Conservation (phyloP, 2,797 vertebrate genomes). For the Mionectes olivaceus region DNA sequence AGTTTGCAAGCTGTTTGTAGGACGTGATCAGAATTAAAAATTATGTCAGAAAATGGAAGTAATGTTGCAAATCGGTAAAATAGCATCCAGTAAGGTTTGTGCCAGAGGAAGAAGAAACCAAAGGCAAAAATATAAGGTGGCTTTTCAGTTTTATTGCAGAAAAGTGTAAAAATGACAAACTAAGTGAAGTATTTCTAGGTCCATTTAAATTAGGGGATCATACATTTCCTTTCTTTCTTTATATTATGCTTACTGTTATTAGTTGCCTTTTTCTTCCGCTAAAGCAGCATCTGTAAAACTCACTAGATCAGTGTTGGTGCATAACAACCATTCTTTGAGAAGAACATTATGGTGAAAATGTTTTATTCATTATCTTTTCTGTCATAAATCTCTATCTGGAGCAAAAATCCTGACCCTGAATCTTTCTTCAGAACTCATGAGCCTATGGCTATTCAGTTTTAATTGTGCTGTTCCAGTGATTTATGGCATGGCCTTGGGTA, state of each 20-base stretch:
- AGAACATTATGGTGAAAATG: not conserved
- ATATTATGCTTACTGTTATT: not conserved
- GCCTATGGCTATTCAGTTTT: slow-evolving; percentile 20
- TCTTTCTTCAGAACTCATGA: not conserved
- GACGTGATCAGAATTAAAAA: not conserved
- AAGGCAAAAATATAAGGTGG: not conserved
- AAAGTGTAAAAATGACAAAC: not conserved
- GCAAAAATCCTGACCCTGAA: slow-evolving; percentile 17
- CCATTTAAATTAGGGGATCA: not conserved
- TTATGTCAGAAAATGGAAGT: not conserved
- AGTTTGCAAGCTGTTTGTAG: not conserved
- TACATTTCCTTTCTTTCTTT: slow-evolving; percentile 12
- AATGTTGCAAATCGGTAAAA: not conserved
- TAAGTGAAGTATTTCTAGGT: not conserved
- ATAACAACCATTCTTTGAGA: not conserved
- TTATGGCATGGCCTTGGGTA: slow-evolving; percentile 30
- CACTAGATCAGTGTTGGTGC: not conserved
- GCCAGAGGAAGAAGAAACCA: not conserved
- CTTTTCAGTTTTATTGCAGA: not conserved
- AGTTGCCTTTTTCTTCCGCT: not conserved
- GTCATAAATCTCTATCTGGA: slow-evolving; percentile 34
- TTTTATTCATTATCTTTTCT: slow-evolving; percentile 41
- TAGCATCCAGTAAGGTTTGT: not conserved
- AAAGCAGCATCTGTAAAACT: not conserved
- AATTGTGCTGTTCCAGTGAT: not conserved